These are phyloP conservation scores for Tragelaphus buxtoni DNA, from an alignment of 2,113 vertebrate species.

Conservation along the genomic window DNA sequence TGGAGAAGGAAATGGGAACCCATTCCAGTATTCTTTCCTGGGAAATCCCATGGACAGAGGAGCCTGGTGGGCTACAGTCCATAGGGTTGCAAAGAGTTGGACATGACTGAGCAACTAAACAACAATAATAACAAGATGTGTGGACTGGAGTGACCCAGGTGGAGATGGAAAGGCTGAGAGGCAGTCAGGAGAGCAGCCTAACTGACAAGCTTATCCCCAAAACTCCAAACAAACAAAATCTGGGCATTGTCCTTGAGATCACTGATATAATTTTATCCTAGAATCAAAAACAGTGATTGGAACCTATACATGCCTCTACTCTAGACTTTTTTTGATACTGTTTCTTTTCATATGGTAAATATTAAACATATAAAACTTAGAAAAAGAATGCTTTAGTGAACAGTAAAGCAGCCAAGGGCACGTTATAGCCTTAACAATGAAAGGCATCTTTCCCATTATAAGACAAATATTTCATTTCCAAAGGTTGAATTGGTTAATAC, in stretches of 20 bases:
- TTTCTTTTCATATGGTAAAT: constrained; percentile 17
- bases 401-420: not conserved
- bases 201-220: not conserved
- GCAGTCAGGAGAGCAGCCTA: not conserved
- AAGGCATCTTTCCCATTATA: constrained; percentile 32
- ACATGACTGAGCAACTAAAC: not conserved
- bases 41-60: not conserved
- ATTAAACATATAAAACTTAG: not conserved
- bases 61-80: not conserved
- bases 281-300: not conserved
- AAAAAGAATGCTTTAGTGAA: constrained; percentile 7
- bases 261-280: not conserved
- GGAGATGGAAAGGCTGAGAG: not conserved
- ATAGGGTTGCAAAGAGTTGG: not conserved
- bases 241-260: not conserved
- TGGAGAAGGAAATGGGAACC: not conserved
- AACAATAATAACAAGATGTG: not conserved
- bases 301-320: not conserved
- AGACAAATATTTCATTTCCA: constrained; percentile 47
- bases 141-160: not conserved
- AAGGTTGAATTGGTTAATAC: constrained; percentile 14
- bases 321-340: not conserved
- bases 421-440: constrained; percentile 37
- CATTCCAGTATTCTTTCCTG: not conserved
- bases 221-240: not conserved